Conservation (phyloP, 2,113 vertebrate genomes). For the Hepsetus odoe region DNA sequence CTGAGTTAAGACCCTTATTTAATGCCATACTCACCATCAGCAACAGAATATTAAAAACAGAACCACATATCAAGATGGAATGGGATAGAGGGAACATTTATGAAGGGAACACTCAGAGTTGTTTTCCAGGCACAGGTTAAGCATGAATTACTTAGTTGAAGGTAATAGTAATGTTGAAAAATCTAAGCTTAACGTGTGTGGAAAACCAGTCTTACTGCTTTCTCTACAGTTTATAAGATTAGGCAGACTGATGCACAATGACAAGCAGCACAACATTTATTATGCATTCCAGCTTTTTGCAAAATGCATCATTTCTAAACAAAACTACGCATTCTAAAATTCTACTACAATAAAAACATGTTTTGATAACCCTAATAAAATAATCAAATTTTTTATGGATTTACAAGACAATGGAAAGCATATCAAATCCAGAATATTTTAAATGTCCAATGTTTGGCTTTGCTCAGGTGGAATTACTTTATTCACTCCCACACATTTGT, state of each 20-base stretch:
- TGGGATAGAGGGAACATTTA: neutral
- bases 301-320: neutral
- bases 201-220: neutral
- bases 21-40: neutral
- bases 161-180: neutral
- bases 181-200: neutral
- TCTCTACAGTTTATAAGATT: neutral
- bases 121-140: constrained; percentile 7
- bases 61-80: neutral
- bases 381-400: no score
- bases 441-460: no score
- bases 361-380: constrained; percentile 14
- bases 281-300: constrained; percentile 12
- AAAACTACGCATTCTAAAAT: constrained; percentile 3
- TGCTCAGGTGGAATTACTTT: neutral
- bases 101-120: neutral
- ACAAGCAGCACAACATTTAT: constrained; percentile 34
- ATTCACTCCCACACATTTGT: neutral
- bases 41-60: neutral
- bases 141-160: neutral
- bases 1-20: neutral
- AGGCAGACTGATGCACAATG: neutral
- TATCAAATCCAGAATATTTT: neutral
- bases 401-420: neutral
- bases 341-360: neutral